These are phyloP conservation scores for Serinus canaria DNA, from an alignment of 2,113 vertebrate genomes.

Conservation along the genomic window DNA sequence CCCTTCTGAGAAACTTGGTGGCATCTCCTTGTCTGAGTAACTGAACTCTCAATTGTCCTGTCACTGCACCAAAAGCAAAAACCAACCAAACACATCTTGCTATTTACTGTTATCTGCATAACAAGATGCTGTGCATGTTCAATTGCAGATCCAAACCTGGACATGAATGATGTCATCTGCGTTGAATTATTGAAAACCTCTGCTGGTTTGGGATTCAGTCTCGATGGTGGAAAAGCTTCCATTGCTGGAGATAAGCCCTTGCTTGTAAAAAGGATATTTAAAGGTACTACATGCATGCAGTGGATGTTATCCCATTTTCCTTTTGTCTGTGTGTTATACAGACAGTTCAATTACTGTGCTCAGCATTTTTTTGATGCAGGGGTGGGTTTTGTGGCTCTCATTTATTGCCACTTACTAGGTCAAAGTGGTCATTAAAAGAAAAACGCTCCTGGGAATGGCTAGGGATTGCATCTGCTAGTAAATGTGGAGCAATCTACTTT, in stretches of 20 bases:
- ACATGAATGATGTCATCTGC: conserved; percentile 72
- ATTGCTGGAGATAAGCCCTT: conserved; percentile 83
- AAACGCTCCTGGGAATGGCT: background rate
- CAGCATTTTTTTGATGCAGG: background rate
- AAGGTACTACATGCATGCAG: conserved; percentile 74
- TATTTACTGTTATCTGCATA: background rate
- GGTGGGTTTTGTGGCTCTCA: background rate
- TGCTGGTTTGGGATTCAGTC: conserved; percentile 88
- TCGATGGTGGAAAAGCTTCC: conserved; percentile 86
- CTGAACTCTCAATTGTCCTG: background rate
- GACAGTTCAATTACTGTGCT: background rate
- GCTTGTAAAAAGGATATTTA: conserved; percentile 86
- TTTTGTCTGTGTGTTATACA: background rate
- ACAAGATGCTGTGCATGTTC: background rate
- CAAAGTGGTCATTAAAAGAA: background rate
- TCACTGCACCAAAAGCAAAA: background rate
- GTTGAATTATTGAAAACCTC: conserved; percentile 89
- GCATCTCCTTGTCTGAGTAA: background rate
- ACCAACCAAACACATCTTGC: background rate
- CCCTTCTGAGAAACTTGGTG: background rate
- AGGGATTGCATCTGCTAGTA: background rate
- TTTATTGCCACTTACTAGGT: background rate
- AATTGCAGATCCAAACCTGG: conserved; percentile 65
- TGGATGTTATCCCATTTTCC: background rate
- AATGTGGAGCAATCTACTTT: background rate